A percentile compares a stretch with the other conserved stretches of the same genome.
Conservation (phyloP, 2,888 invertebrate genomes). For the Eupithecia pulchellata region DNA sequence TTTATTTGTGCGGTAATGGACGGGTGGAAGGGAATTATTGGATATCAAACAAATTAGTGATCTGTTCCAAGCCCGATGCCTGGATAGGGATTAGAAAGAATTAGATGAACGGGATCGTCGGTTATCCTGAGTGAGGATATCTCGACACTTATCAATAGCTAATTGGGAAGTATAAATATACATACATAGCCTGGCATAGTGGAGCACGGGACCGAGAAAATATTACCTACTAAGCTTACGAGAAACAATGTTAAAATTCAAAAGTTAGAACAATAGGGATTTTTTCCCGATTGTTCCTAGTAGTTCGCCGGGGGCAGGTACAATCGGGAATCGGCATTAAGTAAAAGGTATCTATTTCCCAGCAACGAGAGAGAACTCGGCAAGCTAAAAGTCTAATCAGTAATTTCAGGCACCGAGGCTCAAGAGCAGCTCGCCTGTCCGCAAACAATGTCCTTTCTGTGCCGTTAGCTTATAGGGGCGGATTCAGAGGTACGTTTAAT, state of each 20-base stretch:
- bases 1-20: slow-evolving; percentile 42
- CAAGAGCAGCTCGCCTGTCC: background rate
- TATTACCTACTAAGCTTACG: background rate
- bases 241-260: too few relatives aligned
- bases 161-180: background rate
- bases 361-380: background rate
- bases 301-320: too few relatives aligned
- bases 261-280: too few relatives aligned
- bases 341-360: background rate
- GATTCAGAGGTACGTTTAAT: background rate
- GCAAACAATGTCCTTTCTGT: slow-evolving; percentile 8
- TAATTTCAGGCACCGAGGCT: background rate
- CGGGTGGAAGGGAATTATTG: background rate
- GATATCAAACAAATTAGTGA: slow-evolving; percentile 8
- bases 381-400: slow-evolving; percentile 1
- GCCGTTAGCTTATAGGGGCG: background rate
- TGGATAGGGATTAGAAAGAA: background rate
- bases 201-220: background rate
- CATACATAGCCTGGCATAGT: background rate
- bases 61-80: background rate
- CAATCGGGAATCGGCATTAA: too few relatives aligned
- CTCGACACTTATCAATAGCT: background rate
- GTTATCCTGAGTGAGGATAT: background rate
- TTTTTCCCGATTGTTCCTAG: too few relatives aligned
- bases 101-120: background rate